phyloP scores from a whole-genome alignment of 2,888 invertebrate genomes.

The Hydroisotoma schaefferi region DNA sequence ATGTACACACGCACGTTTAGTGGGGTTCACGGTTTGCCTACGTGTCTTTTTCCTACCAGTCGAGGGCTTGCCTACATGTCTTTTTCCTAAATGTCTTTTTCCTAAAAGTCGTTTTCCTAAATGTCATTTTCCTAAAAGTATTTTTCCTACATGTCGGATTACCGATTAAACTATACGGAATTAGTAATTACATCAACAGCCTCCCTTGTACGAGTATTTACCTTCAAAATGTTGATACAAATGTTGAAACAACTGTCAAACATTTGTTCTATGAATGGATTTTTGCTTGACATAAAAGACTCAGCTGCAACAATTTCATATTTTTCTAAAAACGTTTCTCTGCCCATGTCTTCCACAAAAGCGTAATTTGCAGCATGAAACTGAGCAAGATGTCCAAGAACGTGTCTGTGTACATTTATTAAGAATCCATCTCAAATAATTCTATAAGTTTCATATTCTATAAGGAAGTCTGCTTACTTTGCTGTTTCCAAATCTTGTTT shows the following conservation, averaged over 20 bases:
- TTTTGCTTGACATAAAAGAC: background rate
- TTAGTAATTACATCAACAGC: too few species aligned
- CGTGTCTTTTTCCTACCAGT: too few species aligned
- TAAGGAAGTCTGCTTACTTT: constrained; percentile 10
- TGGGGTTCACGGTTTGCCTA: too few species aligned
- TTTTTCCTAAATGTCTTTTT: too few species aligned
- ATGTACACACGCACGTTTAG: too few species aligned
- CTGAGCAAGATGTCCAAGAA: constrained; percentile 27
- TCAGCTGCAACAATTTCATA: constrained; percentile 10
- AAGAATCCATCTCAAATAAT: too few species aligned
- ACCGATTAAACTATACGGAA: too few species aligned
- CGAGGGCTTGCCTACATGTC: too few species aligned
- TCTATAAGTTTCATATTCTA: background rate
- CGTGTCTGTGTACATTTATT: too few species aligned
- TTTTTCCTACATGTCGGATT: too few species aligned
- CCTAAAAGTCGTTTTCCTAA: too few species aligned
- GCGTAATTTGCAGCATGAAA: constrained; percentile 26
- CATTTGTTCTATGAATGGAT: constrained; percentile 8
- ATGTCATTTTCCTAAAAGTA: too few species aligned
- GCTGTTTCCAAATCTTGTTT: constrained; percentile 25
- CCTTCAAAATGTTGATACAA: constrained; percentile 22
- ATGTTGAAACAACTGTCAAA: constrained; percentile 6
- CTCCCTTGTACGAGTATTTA: background rate
- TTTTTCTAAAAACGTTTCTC: constrained; percentile 15
- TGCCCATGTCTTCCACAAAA: constrained; percentile 20